Evolutionary conservation across 2,888 invertebrate species (phyloP).

Genomic region (Orchestes rusci): DNA sequence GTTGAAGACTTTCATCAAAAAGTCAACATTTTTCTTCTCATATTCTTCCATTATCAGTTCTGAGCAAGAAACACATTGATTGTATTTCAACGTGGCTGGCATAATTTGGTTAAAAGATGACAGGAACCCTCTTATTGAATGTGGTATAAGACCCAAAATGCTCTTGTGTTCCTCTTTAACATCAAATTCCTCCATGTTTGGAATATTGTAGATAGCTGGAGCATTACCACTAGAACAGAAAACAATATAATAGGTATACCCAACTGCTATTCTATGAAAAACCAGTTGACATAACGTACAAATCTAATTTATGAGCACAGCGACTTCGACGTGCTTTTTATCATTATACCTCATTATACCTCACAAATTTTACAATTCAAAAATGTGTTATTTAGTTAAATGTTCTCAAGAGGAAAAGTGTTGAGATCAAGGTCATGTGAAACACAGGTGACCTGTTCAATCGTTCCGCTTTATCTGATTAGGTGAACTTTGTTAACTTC

Average conservation of each 20-base stretch:
- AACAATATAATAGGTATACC: neutral
- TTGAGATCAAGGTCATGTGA: no score
- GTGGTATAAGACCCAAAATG: constrained; percentile 78
- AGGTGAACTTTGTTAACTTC: no score
- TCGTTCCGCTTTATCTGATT: no score
- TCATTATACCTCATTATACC: no score
- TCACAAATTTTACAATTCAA: no score
- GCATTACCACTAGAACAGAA: constrained; percentile 49
- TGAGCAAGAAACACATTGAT: constrained; percentile 91
- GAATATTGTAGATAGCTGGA: constrained; percentile 55
- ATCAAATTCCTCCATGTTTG: constrained; percentile 24
- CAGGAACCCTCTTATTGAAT: constrained; percentile 89
- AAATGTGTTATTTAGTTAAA: no score
- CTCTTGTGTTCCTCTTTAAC: no score
- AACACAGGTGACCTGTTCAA: no score
- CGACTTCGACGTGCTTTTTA: no score
- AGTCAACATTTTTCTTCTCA: constrained; percentile 55
- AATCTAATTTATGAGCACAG: no score
- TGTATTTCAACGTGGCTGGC: constrained; percentile 80
- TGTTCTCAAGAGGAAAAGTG: no score
- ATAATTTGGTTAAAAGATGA: constrained; percentile 72
- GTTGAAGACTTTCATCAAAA: constrained; percentile 72
- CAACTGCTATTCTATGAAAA: neutral
- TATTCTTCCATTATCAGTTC: constrained; percentile 48
- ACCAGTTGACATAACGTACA: no score